Base-by-base conservation (phyloP, 2,888 invertebrate species). In the Copidosoma aretas region DNA sequence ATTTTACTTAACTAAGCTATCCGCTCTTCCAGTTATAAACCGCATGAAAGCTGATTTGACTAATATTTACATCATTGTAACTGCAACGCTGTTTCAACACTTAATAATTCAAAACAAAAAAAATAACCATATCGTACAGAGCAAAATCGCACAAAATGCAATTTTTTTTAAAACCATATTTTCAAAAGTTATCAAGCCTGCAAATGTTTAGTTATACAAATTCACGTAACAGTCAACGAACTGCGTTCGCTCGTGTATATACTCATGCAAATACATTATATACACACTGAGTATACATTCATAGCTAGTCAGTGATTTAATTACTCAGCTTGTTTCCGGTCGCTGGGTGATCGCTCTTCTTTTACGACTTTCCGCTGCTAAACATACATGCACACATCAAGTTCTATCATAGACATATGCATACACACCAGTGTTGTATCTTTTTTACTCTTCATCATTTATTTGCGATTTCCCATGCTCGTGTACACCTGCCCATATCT, bases 321-420 rank as follows among this genome's bases (percentile, higher is more conserved):
- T 70, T 67, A 70, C 63, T 70, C 54, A 4, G 51, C 66, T 67
- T 63, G 56, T 67, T 70, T 70, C 70, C 70, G 70, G 63, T 51
- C 41, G 43, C 52, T 57, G 60, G 63, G 19, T 21, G 54, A 17
- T 22, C 57, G 57, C 21, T 57, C 56, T 60, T 64, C 64, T 63
- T 67, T 67, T 64, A 70, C 24, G 70, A 60, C 67, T 70, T 64
- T 58, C 46, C 53, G 46, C 60, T 51, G 25, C 39, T 3, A n/a
- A n/a, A n/a, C 41, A 2, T 53, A 52, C 24, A 19, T n/a, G 21
- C 59, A 39, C 43, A 32, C 41, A 49, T 10, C 4, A 17, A 10
- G 22, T 21, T 21, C 15, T 54, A 39, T 58, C 46, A n/a, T n/a
- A n/a, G n/a, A n/a, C n/a, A n/a, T n/a, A n/a, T n/a, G n/a, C n/a